Evolutionary conservation across 1,140 invertebrate genomes (phyloP).

Genomic region (Drosophila micromelanica): DNA sequence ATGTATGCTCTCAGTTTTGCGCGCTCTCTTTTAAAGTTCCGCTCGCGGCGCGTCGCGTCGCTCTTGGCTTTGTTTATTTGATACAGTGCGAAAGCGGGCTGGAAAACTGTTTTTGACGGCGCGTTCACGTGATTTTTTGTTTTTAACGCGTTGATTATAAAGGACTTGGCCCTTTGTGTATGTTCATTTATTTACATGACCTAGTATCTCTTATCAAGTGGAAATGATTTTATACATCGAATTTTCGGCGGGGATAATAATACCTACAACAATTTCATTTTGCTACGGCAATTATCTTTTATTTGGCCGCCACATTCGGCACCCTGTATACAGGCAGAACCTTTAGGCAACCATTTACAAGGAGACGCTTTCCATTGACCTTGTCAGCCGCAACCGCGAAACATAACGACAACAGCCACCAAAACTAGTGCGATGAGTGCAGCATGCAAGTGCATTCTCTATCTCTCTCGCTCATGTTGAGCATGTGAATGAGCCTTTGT

Average conservation of each 20-base stretch:
- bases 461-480: neutral
- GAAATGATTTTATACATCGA: no score
- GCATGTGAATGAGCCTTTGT: conserved; percentile 11
- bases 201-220: no score
- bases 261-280: no score
- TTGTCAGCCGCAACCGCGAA: conserved; percentile 47
- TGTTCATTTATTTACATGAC: conserved; percentile 7
- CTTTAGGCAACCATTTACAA: conserved; percentile 36
- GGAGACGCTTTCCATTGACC: conserved; percentile 62
- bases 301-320: neutral
- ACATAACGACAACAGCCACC: conserved; percentile 13
- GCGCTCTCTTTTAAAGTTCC: conserved; percentile 9
- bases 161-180: conserved; percentile 44
- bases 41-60: neutral
- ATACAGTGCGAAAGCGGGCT: conserved; percentile 10
- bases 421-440: conserved; percentile 8
- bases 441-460: conserved; percentile 7
- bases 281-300: no score
- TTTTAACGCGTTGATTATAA: conserved; percentile 36
- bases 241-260: no score
- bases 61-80: conserved; percentile 21
- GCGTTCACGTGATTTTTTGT: conserved; percentile 62
- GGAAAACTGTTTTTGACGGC: conserved; percentile 57
- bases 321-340: conserved; percentile 40
- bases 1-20: conserved; percentile 10